phyloP scores from a whole-genome alignment of 2,113 vertebrate species.

The Peucedramus taeniatus region DNA sequence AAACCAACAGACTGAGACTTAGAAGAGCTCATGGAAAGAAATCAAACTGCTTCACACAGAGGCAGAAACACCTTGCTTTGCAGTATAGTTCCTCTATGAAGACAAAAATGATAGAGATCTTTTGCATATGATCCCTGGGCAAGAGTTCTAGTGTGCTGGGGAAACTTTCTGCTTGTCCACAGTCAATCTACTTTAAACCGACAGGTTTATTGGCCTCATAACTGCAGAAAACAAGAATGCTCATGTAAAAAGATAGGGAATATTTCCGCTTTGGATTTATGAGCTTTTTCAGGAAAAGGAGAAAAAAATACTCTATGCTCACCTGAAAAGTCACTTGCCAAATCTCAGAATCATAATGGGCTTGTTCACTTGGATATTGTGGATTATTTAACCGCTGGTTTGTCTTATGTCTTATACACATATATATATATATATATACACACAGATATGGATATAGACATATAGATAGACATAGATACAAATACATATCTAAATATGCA shows the following conservation, averaged over 20 bases:
- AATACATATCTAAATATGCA: not conserved
- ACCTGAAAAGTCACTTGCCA: not conserved
- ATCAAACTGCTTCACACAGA: not conserved
- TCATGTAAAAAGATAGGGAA: not conserved
- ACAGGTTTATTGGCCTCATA: not conserved
- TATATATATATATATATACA: too few relatives aligned
- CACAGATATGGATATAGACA: not conserved
- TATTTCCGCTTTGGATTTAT: not conserved
- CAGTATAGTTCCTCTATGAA: not conserved
- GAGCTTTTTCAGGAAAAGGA: not conserved
- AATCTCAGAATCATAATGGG: not conserved
- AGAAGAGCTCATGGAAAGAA: not conserved
- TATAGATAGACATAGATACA: not conserved
- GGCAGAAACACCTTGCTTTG: not conserved
- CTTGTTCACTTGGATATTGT: not conserved
- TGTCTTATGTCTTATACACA: not conserved
- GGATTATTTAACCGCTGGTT: not conserved
- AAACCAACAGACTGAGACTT: not conserved
- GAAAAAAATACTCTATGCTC: not conserved
- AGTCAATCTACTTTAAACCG: not conserved
- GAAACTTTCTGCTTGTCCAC: not conserved
- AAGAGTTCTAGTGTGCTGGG: not conserved
- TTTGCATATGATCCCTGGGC: not conserved
- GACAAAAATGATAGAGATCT: not conserved
- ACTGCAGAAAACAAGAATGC: not conserved